These are phyloP conservation scores for Bovichtus diacanthus DNA, from an alignment of 2,797 vertebrate genomes.

Conservation along the genomic window DNA sequence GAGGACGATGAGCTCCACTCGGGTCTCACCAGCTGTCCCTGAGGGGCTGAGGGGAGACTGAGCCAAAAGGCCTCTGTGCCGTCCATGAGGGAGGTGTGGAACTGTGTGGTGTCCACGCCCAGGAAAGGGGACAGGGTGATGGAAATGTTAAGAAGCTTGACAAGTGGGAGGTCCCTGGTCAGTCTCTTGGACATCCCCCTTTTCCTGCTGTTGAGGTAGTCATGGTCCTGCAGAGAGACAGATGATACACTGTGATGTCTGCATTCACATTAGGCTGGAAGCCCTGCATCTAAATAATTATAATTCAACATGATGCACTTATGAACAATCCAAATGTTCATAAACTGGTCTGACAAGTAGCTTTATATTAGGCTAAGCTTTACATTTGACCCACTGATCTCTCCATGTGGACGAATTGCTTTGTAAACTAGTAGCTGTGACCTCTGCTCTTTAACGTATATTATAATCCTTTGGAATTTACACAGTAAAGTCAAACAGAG, in stretches of 20 bases:
- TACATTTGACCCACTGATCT: not conserved
- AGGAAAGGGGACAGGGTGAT: conserved; percentile 90
- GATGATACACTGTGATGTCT: not conserved
- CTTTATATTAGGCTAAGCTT: not conserved
- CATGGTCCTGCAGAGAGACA: conserved; percentile 82
- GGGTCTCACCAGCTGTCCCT: conserved; percentile 83
- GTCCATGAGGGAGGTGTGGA: conserved; percentile 86
- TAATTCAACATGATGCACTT: not conserved
- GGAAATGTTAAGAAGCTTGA: conserved; percentile 90
- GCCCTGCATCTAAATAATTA: not conserved
- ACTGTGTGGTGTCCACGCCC: conserved; percentile 86
- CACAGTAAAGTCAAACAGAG: conserved; percentile 37
- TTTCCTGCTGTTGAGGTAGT: conserved; percentile 79
- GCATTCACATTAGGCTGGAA: not conserved
- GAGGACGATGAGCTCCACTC: not conserved
- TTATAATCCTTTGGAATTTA: conserved; percentile 52
- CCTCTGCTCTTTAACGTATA: not conserved
- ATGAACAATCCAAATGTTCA: not conserved
- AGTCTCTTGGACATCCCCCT: conserved; percentile 75
- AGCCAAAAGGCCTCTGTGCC: conserved; percentile 88
- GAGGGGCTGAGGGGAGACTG: conserved; percentile 81
- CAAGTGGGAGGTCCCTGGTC: conserved; percentile 82
- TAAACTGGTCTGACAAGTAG: not conserved
- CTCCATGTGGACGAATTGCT: not conserved
- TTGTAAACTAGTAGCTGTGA: conserved; percentile 7